Evolutionary conservation across 2,888 invertebrate genomes (phyloP), one percentile per base, ranked within the genome.

Genomic region (Opisthograptis luteolata): DNA sequence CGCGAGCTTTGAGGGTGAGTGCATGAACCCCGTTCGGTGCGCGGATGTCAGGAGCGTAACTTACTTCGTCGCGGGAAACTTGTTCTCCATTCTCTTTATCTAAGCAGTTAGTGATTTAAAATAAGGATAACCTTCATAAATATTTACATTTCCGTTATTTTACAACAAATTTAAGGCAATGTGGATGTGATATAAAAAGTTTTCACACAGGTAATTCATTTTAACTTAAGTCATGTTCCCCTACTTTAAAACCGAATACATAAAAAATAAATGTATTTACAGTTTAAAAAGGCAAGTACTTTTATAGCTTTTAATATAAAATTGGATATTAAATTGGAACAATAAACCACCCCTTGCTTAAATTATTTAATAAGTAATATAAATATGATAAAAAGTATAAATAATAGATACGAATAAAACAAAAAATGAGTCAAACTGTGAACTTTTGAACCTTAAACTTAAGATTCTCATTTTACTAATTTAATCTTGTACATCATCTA

Each of bases 1-100:
- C 74, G 72, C 76, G 82, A 83, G 87, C 83, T 76, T 73, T 73
- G 76, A 64, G 55, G 64, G 68, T 66, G 82, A 72, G 70, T 69
- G 77, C 65, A 77, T 79, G 69, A 53, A 54, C 58, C 62, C 56
- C 65, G 53, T 55, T 55, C 62, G 52, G 60, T 64, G 70, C 52
- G 62, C 46, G 43, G 59, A 66, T 55, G 60, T 50, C 72, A 68
- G 68, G 66, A 35, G 54, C 72, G 59, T 64, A 89, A 89, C 89
- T 89, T 89, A 82, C 76, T 86, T 80, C 89, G 89, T 77, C 74
- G 67, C 66, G 60, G 25, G 52, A 57, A 64, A 55, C 45, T 58
- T 56, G 31, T 14, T 27, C 27, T 25, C 57, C 55, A 35, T 37
- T 8, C n/a, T 32, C 41, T 40, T 19, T 10, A 24, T 15, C 3